Percentiles rank a stretch among this genome's conserved stretches.
Conservation (phyloP, 1,140 invertebrate species). For the Metaphire vulgaris region DNA sequence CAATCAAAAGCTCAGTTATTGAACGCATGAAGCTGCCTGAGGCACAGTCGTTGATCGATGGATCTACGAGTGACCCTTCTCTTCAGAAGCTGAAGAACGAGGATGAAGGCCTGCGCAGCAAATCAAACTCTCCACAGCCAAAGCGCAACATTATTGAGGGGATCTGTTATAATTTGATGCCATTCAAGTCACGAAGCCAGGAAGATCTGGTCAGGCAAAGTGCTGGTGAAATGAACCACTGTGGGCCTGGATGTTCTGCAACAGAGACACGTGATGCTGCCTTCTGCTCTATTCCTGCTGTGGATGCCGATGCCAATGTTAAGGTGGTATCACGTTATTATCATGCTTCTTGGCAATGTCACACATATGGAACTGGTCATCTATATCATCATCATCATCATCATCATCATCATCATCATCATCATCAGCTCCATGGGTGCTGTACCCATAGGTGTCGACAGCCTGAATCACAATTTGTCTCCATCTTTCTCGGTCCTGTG, state of each 20-base stretch:
- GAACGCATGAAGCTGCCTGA: not conserved
- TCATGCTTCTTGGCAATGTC: too few relatives aligned
- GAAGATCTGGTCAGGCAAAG: slow-evolving; percentile 6
- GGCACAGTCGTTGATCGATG: not conserved
- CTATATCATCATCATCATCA: too few relatives aligned
- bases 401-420: too few relatives aligned
- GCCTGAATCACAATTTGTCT: too few relatives aligned
- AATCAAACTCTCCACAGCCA: slow-evolving; percentile 8
- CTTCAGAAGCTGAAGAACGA: not conserved
- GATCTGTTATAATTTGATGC: not conserved
- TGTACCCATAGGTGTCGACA: too few relatives aligned
- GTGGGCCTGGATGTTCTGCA: not conserved
- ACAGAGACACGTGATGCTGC: not conserved
- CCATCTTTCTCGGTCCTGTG: too few relatives aligned
- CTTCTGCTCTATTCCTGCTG: not conserved
- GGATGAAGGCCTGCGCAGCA: not conserved
- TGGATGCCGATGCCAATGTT: not conserved
- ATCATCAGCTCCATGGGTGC: too few relatives aligned
- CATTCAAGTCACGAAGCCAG: slow-evolving; percentile 19
- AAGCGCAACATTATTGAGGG: slow-evolving; percentile 6
- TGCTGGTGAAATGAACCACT: not conserved
- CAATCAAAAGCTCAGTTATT: not conserved
- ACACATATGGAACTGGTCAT: too few relatives aligned
- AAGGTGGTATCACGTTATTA: too few relatives aligned
- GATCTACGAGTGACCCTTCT: not conserved